These are phyloP conservation scores for Brachyopa scutellaris DNA, from an alignment of 2,888 invertebrate species.

Conservation along the genomic window DNA sequence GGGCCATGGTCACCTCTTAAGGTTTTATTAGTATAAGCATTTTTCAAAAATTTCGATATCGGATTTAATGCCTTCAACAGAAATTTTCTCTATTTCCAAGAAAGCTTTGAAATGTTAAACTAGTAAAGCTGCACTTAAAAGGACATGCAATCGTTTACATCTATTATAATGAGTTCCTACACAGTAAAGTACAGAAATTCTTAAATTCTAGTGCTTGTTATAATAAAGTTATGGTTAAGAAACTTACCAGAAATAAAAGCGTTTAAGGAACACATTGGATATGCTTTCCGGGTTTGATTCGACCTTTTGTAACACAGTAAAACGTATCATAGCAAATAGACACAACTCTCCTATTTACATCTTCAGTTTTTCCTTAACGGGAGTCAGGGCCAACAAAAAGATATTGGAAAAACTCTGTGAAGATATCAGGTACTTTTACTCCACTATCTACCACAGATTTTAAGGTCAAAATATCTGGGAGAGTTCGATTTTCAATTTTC, in stretches of 20 bases:
- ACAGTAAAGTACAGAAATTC: no score
- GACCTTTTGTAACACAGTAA: slow-evolving; percentile 14
- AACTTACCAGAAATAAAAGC: slow-evolving; percentile 13
- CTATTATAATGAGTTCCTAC: slow-evolving; percentile 31
- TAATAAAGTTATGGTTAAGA: no score
- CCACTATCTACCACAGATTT: slow-evolving; percentile 9
- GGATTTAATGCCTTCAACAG: background rate
- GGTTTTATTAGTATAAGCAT: no score
- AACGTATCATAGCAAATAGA: slow-evolving; percentile 4
- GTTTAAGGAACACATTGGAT: slow-evolving; percentile 6
- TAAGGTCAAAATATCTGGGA: background rate
- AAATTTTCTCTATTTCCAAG: background rate
- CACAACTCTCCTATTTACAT: background rate
- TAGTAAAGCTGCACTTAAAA: slow-evolving; percentile 25
- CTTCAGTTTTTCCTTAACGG: background rate
- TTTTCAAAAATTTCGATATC: slow-evolving; percentile 9
- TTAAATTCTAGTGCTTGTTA: no score
- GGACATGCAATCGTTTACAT: slow-evolving; percentile 16
- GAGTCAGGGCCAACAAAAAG: background rate
- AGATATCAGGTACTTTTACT: background rate
- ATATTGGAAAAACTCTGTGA: background rate
- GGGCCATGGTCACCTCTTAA: no score
- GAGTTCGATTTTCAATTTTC: background rate
- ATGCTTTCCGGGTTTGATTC: slow-evolving; percentile 1
- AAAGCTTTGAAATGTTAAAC: slow-evolving; percentile 18